phyloP scores from a whole-genome alignment of 2,888 invertebrate species.

The Hirtodrosophila confusa region DNA sequence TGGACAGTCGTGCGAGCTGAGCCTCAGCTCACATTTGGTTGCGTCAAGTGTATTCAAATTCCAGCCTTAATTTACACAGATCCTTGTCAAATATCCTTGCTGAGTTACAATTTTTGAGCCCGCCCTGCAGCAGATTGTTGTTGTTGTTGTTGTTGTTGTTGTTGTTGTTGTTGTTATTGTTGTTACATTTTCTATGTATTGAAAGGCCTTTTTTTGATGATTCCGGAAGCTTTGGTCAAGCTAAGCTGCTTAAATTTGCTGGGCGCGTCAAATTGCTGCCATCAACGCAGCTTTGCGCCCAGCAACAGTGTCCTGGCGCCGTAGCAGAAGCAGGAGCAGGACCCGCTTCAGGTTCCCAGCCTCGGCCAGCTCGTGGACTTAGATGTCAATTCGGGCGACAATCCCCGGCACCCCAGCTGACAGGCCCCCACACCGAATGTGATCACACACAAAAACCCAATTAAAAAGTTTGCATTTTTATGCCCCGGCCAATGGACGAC shows the following conservation, averaged over 20 bases:
- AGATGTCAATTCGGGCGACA: slow-evolving; percentile 48
- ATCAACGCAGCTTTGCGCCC: slow-evolving; percentile 68
- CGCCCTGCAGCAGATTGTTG: slow-evolving; percentile 24
- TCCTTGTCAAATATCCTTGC: slow-evolving; percentile 44
- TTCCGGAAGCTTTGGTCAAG: slow-evolving; percentile 62
- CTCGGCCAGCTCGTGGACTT: slow-evolving; percentile 19
- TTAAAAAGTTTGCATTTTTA: slow-evolving; percentile 79
- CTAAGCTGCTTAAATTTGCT: slow-evolving; percentile 75
- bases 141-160: no score
- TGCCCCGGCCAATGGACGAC: slow-evolving; percentile 54
- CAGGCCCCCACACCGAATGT: slow-evolving; percentile 36
- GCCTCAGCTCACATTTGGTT: slow-evolving; percentile 1
- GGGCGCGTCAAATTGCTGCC: slow-evolving; percentile 72
- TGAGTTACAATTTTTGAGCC: slow-evolving; percentile 37
- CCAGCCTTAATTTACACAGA: slow-evolving; percentile 40
- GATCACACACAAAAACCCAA: slow-evolving; percentile 76
- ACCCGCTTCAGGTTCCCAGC: background rate
- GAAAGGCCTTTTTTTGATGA: slow-evolving; percentile 14
- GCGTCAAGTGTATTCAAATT: slow-evolving; percentile 13
- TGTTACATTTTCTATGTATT: slow-evolving; percentile 5
- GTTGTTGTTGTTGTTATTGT: slow-evolving; percentile 32
- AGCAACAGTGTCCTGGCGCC: slow-evolving; percentile 4
- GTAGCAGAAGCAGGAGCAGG: background rate
- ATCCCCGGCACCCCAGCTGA: slow-evolving; percentile 35
- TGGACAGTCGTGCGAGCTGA: background rate